Conservation (phyloP, 2,113 vertebrate species). For the Carassius auratus region DNA sequence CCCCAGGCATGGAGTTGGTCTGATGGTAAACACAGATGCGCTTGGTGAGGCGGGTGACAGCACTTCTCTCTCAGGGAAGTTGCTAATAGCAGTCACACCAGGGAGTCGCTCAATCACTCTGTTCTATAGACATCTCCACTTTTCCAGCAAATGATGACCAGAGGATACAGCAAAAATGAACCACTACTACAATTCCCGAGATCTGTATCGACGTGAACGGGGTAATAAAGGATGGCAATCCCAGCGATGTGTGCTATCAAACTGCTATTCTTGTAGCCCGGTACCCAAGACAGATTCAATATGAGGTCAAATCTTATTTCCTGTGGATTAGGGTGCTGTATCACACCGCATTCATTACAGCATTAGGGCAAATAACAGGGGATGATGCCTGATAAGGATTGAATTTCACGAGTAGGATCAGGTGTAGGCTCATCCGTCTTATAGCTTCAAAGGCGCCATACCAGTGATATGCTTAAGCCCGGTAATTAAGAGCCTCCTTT, state of each 20-base stretch:
- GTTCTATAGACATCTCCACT: slow-evolving; percentile 10
- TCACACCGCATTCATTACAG: slow-evolving; percentile 12
- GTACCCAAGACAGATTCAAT: neutral
- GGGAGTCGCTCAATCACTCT: slow-evolving; percentile 26
- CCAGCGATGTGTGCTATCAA: slow-evolving; percentile 14
- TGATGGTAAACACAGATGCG: slow-evolving; percentile 59
- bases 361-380: slow-evolving; percentile 3
- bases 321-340: slow-evolving; percentile 19
- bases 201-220: slow-evolving; percentile 33
- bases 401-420: neutral
- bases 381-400: slow-evolving; percentile 20
- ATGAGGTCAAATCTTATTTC: slow-evolving; percentile 21
- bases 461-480: neutral
- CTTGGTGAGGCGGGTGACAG: slow-evolving; percentile 51
- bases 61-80: slow-evolving; percentile 46
- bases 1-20: slow-evolving; percentile 47
- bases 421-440: neutral
- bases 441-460: slow-evolving; percentile 11
- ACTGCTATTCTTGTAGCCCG: neutral
- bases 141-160: slow-evolving; percentile 35
- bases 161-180: slow-evolving; percentile 17
- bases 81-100: slow-evolving; percentile 45
- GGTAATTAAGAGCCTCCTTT: slow-evolving; percentile 14
- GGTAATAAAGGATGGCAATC: slow-evolving; percentile 10
- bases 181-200: neutral